Base-by-base conservation (phyloP, 2,888 invertebrate genomes). In the Helobdella robusta region DNA sequence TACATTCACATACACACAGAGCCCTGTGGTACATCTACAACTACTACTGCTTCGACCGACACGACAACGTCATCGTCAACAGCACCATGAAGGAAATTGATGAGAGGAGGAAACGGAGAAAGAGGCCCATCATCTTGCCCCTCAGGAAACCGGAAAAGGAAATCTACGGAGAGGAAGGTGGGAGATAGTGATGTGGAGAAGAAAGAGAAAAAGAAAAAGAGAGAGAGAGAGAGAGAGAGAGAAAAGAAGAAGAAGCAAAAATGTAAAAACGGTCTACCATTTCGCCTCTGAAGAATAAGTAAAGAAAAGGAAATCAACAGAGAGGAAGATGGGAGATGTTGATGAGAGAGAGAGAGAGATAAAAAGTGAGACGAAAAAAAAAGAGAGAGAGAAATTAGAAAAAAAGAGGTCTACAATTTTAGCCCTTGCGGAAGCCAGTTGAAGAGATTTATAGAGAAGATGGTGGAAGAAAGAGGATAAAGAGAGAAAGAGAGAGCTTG, bases 21-120 rank as follows among this genome's bases (percentile, higher is more conserved):
- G 56, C 56, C n/a, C 30, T 56, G 11, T 56, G 56, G 56, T 56
- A 56, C 56, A 56, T 56, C 15, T 56, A 56, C 32, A 28, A 56
- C 11, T 56, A 56, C 32, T 30, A 56, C 32, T 56, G 28, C 56
- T 56, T 56, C 18, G 56, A 56, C 18, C 28, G 32, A 30, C 32
- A 25, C 32, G 56, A 56, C 28, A 56, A 56, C 23, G 25, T 56
- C 2, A 30, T 56, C n/a, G 32, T 56, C n/a, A 56, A 2, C 28
- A n/a, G 32, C 28, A 6, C 11, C 25, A n/a, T 56, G 25, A 56
- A 30, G 56, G 56, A 56, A n/a, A 56, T 56, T 6, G 56, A 56
- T 32, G 30, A 56, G 32, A 56, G 56, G 32, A 59, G 59, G 28
- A 25, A 60, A 60, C 20, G n/a, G 8, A 60, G 60, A 40, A 60